These are phyloP conservation scores for crab-eating macaque (Macaca fascicularis) DNA, from an alignment of 2,113 vertebrate species.

Conservation along the genomic window T2T-MFA8v1.1 NC_088386.1:40452501-40453000, in stretches of 20 bases:
- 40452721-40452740: neutral
- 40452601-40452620: neutral
- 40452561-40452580: neutral
- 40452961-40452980: neutral
- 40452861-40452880: neutral
- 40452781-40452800: conserved; percentile 32
- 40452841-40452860: neutral
- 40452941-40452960: neutral
- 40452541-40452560: neutral
- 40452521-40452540: neutral
- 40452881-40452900: neutral
- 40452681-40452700: neutral
- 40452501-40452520: neutral
- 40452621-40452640: neutral
- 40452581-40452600: neutral
- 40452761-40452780: neutral
- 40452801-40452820: neutral
- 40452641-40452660: neutral
- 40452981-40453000: neutral
- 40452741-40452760: neutral
- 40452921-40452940: neutral
- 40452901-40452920: neutral
- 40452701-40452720: neutral
- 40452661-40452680: neutral
- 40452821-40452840: neutral